Conservation (phyloP, 2,888 invertebrate species). For the Microlaimidae sp. region DNA sequence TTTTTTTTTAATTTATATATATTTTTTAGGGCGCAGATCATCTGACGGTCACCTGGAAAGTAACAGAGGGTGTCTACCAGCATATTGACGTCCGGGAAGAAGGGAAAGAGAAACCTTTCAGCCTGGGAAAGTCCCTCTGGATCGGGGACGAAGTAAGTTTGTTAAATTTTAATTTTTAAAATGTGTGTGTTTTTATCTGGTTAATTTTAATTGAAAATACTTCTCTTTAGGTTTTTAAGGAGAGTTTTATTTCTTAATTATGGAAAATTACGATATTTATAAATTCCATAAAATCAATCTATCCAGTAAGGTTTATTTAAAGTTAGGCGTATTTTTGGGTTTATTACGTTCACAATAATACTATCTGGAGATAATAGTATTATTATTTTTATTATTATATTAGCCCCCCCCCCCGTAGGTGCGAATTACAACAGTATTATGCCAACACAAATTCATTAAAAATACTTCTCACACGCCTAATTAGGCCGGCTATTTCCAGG, state of each 20-base stretch:
- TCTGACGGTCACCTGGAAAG: conserved; percentile 96
- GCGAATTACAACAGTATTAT: too few relatives aligned
- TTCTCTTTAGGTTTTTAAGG: conserved; percentile 8
- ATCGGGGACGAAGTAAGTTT: conserved; percentile 48
- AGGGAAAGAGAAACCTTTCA: conserved; percentile 87
- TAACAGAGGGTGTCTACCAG: conserved; percentile 75
- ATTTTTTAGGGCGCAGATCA: conserved; percentile 66
- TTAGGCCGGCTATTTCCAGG: too few relatives aligned
- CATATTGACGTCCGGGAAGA: conserved; percentile 90
- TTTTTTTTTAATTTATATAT: background rate
- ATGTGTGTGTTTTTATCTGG: background rate
- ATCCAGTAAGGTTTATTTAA: too few relatives aligned
- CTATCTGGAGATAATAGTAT: too few relatives aligned
- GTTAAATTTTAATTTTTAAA: too few relatives aligned
- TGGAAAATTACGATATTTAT: conserved; percentile 7
- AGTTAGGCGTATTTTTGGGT: too few relatives aligned
- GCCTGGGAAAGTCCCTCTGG: conserved; percentile 67
- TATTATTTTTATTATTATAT: too few relatives aligned
- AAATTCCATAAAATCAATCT: too few relatives aligned
- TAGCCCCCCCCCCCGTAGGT: too few relatives aligned
- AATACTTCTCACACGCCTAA: too few relatives aligned
- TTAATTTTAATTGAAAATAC: background rate
- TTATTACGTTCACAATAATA: too few relatives aligned
- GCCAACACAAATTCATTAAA: too few relatives aligned
- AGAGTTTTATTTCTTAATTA: conserved; percentile 4